These are phyloP conservation scores for Hyperoodon ampullatus DNA, from an alignment of 2,113 vertebrate species.

Conservation along the genomic window DNA sequence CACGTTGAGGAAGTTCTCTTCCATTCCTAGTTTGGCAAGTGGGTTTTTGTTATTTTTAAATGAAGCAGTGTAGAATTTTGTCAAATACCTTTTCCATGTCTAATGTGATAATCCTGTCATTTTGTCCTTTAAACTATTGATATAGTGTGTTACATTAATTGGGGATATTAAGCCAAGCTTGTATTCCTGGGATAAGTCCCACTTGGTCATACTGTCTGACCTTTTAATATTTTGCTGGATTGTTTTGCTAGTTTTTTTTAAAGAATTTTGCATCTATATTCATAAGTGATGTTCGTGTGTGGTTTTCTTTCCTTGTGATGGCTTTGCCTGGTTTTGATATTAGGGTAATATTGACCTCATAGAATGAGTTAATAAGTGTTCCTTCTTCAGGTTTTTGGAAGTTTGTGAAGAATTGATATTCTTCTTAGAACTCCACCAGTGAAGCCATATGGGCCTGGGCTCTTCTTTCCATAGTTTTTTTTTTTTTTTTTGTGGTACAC, in stretches of 20 bases:
- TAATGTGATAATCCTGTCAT: neutral
- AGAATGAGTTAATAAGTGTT: neutral
- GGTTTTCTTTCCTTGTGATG: neutral
- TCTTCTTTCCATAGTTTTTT: neutral
- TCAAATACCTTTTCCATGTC: neutral
- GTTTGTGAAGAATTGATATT: neutral
- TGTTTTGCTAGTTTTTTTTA: neutral
- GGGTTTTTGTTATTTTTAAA: neutral
- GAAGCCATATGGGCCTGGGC: neutral
- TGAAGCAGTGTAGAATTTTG: neutral
- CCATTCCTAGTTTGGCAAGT: neutral
- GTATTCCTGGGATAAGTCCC: neutral
- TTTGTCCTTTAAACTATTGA: neutral
- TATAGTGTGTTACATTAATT: neutral
- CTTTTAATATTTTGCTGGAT: neutral
- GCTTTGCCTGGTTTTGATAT: neutral
- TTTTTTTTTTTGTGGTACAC: too few species aligned
- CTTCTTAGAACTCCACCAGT: neutral
- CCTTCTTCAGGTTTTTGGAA: neutral
- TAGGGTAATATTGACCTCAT: neutral
- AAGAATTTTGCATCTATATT: neutral
- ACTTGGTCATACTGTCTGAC: neutral
- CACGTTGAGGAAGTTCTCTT: neutral
- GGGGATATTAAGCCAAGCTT: neutral
- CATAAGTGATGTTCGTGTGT: neutral